Base-by-base conservation (phyloP, 2,797 vertebrate species). In the Anabacerthia variegaticeps region DNA sequence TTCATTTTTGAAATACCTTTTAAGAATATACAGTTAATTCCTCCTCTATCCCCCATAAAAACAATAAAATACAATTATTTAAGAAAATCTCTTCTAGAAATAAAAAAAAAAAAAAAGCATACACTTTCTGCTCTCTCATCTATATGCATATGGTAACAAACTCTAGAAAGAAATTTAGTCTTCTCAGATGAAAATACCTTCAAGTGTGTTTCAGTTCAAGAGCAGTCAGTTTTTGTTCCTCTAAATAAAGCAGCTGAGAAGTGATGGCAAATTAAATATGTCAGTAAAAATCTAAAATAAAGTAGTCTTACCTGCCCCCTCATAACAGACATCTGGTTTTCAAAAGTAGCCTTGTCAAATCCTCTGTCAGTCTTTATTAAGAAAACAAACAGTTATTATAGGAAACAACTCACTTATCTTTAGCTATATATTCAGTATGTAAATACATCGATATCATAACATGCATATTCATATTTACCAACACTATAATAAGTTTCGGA, bases 251-350 rank as follows among this genome's bases (percentile, higher is more conserved):
- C 15, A 75, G 16, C 22, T 54, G 23, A 65, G 30, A 74, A 43
- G 8, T 41, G 17, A 56, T 41, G 9, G 68, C 24, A 91, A 79
- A 62, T 43, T 28, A 73, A 81, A 80, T 63, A 77, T 8, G 56
- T 17, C 56, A 56, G 74, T 1, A n/a, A 62, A 88, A 82, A 22
- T 5, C 4, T 54, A 66, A 67, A 89, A 85, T 7, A 84, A 93
- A 85, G 17, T 12, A 85, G 37, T 95, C 99, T 96, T 97, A 99
- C 99, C 99, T 99, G 99, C 59, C 99, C 99, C 89, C 99, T 98
- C 99, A 99, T 99, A 48, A 99, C 99, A 24, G 99, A 99, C 99
- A 99, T 99, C 96, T 99, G 99, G 93, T 98, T 99, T 98, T 99
- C 99, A 97, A 99, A 99, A 95, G 98, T 99, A 84, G 98, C 97